Base-by-base conservation (phyloP, 2,888 invertebrate species). In the Agrochola lota region DNA sequence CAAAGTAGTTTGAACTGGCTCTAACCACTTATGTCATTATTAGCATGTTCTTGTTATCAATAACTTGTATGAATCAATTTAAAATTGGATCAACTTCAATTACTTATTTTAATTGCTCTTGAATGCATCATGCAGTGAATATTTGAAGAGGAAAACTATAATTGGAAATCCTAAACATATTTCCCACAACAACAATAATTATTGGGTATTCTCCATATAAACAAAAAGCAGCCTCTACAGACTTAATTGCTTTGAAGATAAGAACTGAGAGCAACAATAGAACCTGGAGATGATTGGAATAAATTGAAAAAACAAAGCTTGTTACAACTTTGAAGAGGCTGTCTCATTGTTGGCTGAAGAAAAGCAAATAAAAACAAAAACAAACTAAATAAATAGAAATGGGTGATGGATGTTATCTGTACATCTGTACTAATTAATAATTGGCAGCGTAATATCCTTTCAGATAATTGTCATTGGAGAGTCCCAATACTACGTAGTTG, bases 401-500 rank as follows among this genome's bases (percentile, higher is more conserved):
- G 30, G 66, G 23, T 72, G 57, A 55, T 9, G 30, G 52, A 77
- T 73, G 60, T 69, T 78, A 73, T 79, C 62, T 77, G 80, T 69
- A 64, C 64, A 73, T 79, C 62, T 77, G 80, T 69, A 64, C 64
- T 70, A 83, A 87, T 88, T 85, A 87, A 72, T 78, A 81, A 79
- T 69, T 74, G 70, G 20, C 52, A 73, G 46, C 6, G 64, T 77
- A 73, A 88, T 83, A 73, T 88, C 88, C 88, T 88, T 74, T 86
- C 70, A 77, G 87, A 89, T 89, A 85, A 86, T 83, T 83, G 81
- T 77, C 49, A 82, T 59, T 71, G 43, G 20, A 55, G 57, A 81
- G 72, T 81, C 73, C 77, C 80, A 88, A 77, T 64, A 64, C 55
- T 52, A 72, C 0, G 0, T 66, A 63, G 20, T 72, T 26, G 52